Evolutionary conservation across 2,888 invertebrate species (phyloP), one percentile per base, ranked within the genome.

Genomic region (Diaprepes abbreviatus): DNA sequence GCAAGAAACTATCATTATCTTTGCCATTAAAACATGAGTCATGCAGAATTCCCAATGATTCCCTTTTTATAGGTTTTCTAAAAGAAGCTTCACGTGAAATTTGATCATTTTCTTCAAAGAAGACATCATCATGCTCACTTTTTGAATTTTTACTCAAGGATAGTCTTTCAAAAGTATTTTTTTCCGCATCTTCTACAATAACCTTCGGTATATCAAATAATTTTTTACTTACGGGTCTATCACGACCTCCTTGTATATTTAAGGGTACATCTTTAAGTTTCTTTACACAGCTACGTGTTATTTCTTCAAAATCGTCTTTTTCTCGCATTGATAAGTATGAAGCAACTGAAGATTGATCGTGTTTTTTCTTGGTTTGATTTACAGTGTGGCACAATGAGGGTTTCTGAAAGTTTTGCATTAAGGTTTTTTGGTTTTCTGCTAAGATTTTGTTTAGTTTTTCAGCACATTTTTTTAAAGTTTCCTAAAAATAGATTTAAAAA

Each of bases 381-480:
- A 36, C 45, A 40, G 58, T 28, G 28, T 31, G n/a, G 31, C 40
- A 31, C 17, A 48, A 16, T 24, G 28, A 19, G 14, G 28, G 36
- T 57, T 64, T 63, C 7, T 57, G 52, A 21, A 60, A 28, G 17
- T 65, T 65, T 45, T 59, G 48, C 3, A 5, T 35, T 16, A 31
- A 54, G 6, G 58, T 38, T 33, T 48, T n/a, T 3, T 73, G 71
- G 1, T 69, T 45, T 40, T 73, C 60, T 19, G 72, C 54, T 9
- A 74, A 36, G 0, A 70, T 66, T 28, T 73, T 60, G 63, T 75
- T 63, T 9, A 77, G 57, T 52, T 74, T 74, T 36, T 71, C 72
- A 6, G 73, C 73, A 70, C 76, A 77, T 35, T 72, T 64, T 35
- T 75, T 60, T 40, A 77, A 65, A 4, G 72, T 75, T 70, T 74